Percentiles rank a stretch among this genome's conserved stretches.
Conservation (phyloP, 2,797 vertebrate genomes). For the Staurois parvus region DNA sequence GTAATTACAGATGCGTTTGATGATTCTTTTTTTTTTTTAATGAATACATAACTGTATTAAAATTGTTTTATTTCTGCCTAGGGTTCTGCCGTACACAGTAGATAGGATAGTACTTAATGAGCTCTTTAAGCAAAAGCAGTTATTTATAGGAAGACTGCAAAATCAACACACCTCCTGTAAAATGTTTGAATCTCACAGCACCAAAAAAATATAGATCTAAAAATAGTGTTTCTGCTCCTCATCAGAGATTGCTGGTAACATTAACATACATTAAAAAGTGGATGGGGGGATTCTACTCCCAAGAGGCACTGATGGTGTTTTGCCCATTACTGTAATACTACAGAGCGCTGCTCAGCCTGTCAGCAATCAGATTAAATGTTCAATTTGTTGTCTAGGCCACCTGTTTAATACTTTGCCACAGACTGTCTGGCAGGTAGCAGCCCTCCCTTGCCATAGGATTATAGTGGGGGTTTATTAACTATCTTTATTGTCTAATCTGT, state of each 20-base stretch:
- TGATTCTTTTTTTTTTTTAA: no score
- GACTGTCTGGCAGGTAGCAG: not conserved
- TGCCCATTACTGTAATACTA: not conserved
- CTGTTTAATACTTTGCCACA: slow-evolving; percentile 2
- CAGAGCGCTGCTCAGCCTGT: not conserved
- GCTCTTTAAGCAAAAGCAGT: not conserved
- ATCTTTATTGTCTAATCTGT: slow-evolving; percentile 1
- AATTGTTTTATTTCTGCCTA: not conserved
- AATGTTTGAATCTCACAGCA: not conserved
- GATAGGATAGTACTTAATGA: no score
- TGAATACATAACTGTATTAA: not conserved
- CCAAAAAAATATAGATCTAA: not conserved
- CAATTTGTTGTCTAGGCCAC: slow-evolving; percentile 3
- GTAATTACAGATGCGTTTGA: not conserved
- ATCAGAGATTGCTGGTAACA: slow-evolving; percentile 10
- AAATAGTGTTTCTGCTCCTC: not conserved
- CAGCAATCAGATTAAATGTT: slow-evolving; percentile 8
- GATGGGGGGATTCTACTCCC: slow-evolving; percentile 5
- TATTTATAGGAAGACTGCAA: not conserved
- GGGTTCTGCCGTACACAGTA: not conserved
- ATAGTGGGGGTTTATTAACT: not conserved
- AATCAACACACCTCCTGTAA: not conserved
- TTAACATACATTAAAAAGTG: slow-evolving; percentile 4
- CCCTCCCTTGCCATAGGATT: not conserved
- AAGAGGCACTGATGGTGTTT: not conserved